Conservation (phyloP, 2,113 vertebrate genomes). For the Carassius carassius region DNA sequence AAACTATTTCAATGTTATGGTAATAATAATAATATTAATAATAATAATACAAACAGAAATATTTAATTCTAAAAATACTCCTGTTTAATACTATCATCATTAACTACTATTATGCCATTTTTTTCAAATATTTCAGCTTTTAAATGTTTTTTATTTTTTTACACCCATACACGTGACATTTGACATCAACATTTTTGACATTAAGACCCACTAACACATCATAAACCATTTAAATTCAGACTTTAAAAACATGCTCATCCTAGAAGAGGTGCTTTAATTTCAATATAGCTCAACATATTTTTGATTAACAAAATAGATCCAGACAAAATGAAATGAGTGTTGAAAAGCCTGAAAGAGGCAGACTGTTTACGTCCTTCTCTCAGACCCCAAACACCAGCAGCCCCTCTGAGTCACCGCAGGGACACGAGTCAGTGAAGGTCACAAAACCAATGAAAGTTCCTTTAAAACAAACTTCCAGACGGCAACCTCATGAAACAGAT, state of each 20-base stretch:
- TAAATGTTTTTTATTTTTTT: background rate
- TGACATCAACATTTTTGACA: no score
- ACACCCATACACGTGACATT: no score
- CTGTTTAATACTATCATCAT: no score
- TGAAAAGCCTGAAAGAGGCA: background rate
- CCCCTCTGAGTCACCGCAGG: slow-evolving; percentile 5
- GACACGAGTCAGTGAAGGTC: slow-evolving; percentile 22
- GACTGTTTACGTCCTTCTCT: background rate
- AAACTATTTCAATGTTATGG: background rate
- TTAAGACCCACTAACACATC: background rate
- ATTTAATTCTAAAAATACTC: background rate
- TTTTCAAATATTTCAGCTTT: no score
- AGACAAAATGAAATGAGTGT: background rate
- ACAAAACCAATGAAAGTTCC: slow-evolving; percentile 49
- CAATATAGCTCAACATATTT: background rate
- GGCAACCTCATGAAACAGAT: background rate
- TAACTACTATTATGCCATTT: no score
- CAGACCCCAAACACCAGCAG: background rate
- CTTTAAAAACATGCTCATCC: background rate
- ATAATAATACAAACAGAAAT: background rate
- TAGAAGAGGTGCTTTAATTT: background rate
- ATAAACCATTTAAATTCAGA: background rate
- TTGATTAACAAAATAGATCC: background rate
- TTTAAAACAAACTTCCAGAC: slow-evolving; percentile 45
- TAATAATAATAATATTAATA: background rate